Evolutionary conservation across 2,797 vertebrate species (phyloP), one percentile per base, ranked within the genome.

Genomic region (Scolopax bukidnonensis): DNA sequence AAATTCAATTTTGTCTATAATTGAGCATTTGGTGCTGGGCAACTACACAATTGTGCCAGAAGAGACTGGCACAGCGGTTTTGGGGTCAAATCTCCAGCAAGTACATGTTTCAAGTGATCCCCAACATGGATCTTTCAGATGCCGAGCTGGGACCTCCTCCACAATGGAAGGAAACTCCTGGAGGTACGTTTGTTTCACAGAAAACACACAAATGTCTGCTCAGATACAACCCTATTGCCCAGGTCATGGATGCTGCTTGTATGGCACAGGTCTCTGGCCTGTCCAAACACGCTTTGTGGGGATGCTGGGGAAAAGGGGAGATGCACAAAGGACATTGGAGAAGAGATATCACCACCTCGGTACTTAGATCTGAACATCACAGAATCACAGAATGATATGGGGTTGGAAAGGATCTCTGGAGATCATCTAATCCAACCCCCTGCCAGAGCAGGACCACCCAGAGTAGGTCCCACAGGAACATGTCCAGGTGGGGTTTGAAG

Each of bases 1-100:
- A 97, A 97, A 97, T 97, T 97, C 87, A 93, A 98, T 97, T 97
- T 97, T 97, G 98, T 97, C 95, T 95, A 95, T 95, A 96, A 96
- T 95, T 69, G 97, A 89, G 96, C 96, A 96, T 96, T 88, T 93
- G 93, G 95, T 97, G 95, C 97, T 93, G 97, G 96, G 91, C 94
- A 92, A 79, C 81, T 40, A 63, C 45, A 68, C 65, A 89, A 57
- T 77, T 73, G 92, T 87, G 96, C 93, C 93, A 79, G 95, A 94
- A 95, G 93, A 92, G 96, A 90, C 47, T 28, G 25, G 82, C 73
- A 17, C 47, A 54, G 81, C 68, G 71, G 45, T 59, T 56, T 77
- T 1, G 2, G 77, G 86, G 59, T 53, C 70, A 79, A 56, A 78
- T 33, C 86, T 94, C 70, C 75, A 6, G 6, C 4, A 77, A 63